These are phyloP conservation scores for Pygoscelis antarcticus DNA, from an alignment of 2,113 vertebrate species.

Conservation along the genomic window DNA sequence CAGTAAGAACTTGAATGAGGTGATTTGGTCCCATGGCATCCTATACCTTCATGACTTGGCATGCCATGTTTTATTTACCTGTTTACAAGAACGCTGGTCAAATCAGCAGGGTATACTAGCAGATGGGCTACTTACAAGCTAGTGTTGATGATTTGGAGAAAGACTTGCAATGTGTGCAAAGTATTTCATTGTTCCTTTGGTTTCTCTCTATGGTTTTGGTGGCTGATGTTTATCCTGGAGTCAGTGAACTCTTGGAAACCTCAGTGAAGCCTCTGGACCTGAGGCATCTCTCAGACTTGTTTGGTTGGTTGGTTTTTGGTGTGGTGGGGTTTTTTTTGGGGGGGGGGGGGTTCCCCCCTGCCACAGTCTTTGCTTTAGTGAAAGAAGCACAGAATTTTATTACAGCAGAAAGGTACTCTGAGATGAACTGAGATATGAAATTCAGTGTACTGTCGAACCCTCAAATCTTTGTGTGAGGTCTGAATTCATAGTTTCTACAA, in stretches of 20 bases:
- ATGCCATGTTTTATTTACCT: neutral
- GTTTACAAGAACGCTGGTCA: neutral
- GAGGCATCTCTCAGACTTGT: neutral
- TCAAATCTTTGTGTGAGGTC: neutral
- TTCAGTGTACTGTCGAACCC: neutral
- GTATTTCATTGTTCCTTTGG: neutral
- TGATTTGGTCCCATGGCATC: neutral
- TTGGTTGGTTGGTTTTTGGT: too few relatives aligned
- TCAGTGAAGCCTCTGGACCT: neutral
- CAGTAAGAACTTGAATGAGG: neutral
- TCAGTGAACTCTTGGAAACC: neutral
- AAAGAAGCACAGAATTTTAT: neutral
- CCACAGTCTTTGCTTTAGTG: neutral
- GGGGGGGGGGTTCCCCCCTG: too few relatives aligned
- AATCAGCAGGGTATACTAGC: neutral
- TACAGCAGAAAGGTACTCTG: neutral
- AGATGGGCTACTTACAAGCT: neutral
- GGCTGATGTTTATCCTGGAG: neutral
- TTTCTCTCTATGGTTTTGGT: neutral
- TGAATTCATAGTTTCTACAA: neutral
- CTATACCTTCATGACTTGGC: neutral
- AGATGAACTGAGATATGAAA: neutral
- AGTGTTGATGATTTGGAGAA: neutral
- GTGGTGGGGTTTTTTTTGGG: too few relatives aligned
- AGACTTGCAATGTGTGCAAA: neutral